Percentiles rank a stretch among this genome's conserved stretches.
These are phyloP conservation scores for Threskiornis aethiopicus DNA, from an alignment of 2,797 vertebrate species.

Conservation along the genomic window DNA sequence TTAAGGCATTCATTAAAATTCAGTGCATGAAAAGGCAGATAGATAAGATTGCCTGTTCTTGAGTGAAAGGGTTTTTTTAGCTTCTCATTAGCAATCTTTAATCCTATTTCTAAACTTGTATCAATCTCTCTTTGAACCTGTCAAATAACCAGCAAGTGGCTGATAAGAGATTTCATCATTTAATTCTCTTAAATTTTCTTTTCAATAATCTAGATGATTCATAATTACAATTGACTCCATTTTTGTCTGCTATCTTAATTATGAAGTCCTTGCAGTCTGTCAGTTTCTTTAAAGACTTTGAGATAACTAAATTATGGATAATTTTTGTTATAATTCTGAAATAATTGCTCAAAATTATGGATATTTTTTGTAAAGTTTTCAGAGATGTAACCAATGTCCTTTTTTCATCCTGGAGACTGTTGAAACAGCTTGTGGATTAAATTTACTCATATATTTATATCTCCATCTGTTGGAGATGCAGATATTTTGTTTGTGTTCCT, in stretches of 20 bases:
- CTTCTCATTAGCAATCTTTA: neutral
- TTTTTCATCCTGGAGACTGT: neutral
- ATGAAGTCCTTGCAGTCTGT: neutral
- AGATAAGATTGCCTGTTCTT: neutral
- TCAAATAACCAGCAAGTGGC: constrained; percentile 11
- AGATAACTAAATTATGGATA: constrained; percentile 5
- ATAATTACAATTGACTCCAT: neutral
- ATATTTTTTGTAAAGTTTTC: neutral
- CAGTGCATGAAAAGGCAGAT: neutral
- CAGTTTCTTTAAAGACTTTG: constrained; percentile 11
- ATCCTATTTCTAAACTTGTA: constrained; percentile 7
- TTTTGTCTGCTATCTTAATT: constrained; percentile 36
- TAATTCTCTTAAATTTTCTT: constrained; percentile 25
- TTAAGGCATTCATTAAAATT: neutral
- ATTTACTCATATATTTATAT: neutral
- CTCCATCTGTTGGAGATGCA: neutral
- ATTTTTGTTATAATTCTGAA: constrained; percentile 29
- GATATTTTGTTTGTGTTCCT: neutral
- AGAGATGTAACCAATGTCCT: neutral
- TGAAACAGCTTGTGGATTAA: neutral
- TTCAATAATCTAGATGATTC: constrained; percentile 22
- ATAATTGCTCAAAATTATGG: neutral
- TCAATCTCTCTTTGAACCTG: constrained; percentile 8
- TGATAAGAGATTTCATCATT: constrained; percentile 27
- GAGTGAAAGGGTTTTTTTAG: neutral